A percentile compares a stretch with the other conserved stretches of the same genome.
These are phyloP conservation scores for Caenorhabditis sinica DNA, from an alignment of 2,888 invertebrate genomes.

Conservation along the genomic window DNA sequence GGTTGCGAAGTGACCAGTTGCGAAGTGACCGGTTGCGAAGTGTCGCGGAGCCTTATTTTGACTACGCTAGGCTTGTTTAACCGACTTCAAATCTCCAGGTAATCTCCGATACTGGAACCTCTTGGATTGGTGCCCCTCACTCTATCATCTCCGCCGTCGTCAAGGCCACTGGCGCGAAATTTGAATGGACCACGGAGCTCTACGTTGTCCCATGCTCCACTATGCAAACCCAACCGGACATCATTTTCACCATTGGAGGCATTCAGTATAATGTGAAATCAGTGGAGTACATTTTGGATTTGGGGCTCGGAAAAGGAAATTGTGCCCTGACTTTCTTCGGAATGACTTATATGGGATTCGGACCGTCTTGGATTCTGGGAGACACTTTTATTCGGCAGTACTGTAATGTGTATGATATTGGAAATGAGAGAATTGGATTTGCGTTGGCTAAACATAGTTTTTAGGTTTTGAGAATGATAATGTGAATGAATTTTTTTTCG, in stretches of 20 bases:
- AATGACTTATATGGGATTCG: constrained; percentile 19
- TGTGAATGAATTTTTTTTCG: too few relatives aligned
- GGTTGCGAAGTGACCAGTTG: too few relatives aligned
- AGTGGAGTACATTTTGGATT: constrained; percentile 78
- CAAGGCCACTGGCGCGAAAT: constrained; percentile 71
- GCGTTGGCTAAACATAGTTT: constrained; percentile 6
- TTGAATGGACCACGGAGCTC: constrained; percentile 66
- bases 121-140: constrained; percentile 73
- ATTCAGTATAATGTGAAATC: constrained; percentile 71
- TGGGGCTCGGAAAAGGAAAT: constrained; percentile 50
- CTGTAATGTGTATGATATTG: constrained; percentile 42
- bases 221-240: constrained; percentile 65
- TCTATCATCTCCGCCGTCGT: constrained; percentile 65
- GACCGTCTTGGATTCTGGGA: constrained; percentile 35
- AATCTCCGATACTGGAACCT: constrained; percentile 79
- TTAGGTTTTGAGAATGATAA: neutral
- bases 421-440: constrained; percentile 28
- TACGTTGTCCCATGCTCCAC: constrained; percentile 74
- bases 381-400: constrained; percentile 38
- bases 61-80: neutral
- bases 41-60: neutral
- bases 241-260: constrained; percentile 75
- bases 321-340: constrained; percentile 34
- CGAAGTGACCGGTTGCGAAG: too few relatives aligned
- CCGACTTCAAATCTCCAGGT: constrained; percentile 55